Conservation (phyloP, 2,797 vertebrate genomes). For the Poeciliopsis gracilis region DNA sequence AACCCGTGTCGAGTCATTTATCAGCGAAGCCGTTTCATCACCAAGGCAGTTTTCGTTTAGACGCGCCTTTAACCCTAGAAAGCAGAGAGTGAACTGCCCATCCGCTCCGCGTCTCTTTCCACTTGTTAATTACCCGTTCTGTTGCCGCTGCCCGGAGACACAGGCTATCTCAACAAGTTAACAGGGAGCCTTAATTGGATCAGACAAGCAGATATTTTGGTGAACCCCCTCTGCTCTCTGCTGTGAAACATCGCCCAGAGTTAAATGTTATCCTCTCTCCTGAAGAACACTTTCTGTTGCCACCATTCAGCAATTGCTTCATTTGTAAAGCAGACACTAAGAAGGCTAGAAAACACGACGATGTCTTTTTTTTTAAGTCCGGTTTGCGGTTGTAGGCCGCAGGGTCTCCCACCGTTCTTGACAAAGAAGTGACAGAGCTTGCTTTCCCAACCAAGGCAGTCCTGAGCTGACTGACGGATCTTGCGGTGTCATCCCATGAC, state of each 20-base stretch:
- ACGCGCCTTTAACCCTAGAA: constrained; percentile 33
- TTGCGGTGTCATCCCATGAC: constrained; percentile 45
- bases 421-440: constrained; percentile 35
- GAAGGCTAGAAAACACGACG: constrained; percentile 11
- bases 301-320: constrained; percentile 12
- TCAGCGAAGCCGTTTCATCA: background rate
- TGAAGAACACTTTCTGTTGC: constrained; percentile 7
- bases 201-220: constrained; percentile 54
- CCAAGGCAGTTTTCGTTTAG: constrained; percentile 8
- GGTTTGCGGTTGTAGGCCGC: background rate
- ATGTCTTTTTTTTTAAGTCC: constrained; percentile 6
- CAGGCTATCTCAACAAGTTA: constrained; percentile 38
- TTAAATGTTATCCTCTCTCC: background rate
- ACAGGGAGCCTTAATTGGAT: constrained; percentile 58
- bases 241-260: constrained; percentile 28
- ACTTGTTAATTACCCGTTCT: constrained; percentile 56
- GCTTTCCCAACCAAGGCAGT: constrained; percentile 38
- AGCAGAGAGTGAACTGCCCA: constrained; percentile 26
- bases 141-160: constrained; percentile 32
- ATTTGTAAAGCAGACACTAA: constrained; percentile 8
- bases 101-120: constrained; percentile 32
- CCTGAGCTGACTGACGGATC: constrained; percentile 38
- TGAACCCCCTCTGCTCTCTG: constrained; percentile 24
- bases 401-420: too few species aligned
- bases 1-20: background rate